Evolutionary conservation across 1,140 invertebrate genomes (phyloP), one percentile per base, ranked within the genome.

Genomic region (Pomacea maculata): DNA sequence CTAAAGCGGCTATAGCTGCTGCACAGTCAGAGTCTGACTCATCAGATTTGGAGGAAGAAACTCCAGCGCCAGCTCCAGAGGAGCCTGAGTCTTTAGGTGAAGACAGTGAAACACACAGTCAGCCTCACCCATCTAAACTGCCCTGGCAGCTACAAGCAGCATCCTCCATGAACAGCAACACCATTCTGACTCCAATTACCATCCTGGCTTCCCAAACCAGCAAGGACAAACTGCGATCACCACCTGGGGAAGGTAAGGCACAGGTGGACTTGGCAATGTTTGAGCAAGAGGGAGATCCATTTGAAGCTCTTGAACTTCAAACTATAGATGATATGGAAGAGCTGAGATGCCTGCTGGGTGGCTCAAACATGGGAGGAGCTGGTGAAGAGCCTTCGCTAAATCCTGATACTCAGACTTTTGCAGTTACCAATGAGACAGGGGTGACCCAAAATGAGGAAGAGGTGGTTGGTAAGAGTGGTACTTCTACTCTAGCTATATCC

Each of bases 281-380:
- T 86, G 87, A 88, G 79, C 82, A 84, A 25, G 87, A 86, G 70
- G 85, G 84, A 64, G 85, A 88, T 79, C 85, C 86, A 14, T 88
- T 88, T 87, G 85, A 88, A 67, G 85, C 86, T 72, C 64, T 88
- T 45, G 85, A 86, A 73, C 80, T 85, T n/a, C 85, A 88, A 76
- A 84, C 84, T 34, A 82, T 88, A 29, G 84, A 88, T 82, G 87
- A 86, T 17, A 84, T 86, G 82, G 86, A 87, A 34, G 87, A 88
- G 71, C 55, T 88, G 67, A 84, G 83, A 25, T 84, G 75, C 45
- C 72, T 87, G 75, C 76, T 87, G 72, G 64, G 55, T 11, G 77
- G 77, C 9, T 54, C 65, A 34, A 1, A 75, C 73, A 71, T 34
- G 64, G 70, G 55, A 29, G 67, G 80, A 78, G 72, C 72, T 55